Conservation (phyloP, 2,113 vertebrate species). For the Actenoides lindsayi region DNA sequence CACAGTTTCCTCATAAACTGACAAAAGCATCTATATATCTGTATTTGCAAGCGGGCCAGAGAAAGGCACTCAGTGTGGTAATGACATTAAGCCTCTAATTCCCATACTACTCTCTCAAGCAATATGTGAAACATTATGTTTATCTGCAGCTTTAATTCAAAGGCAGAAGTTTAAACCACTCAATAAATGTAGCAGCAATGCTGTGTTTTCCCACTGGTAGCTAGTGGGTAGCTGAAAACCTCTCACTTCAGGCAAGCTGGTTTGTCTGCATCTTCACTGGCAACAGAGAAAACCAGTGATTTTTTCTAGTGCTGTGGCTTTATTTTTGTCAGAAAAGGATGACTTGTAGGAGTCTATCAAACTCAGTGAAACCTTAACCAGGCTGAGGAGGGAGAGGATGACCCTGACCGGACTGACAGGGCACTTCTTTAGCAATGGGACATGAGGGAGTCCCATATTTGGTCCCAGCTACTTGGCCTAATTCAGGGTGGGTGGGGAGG, state of each 20-base stretch:
- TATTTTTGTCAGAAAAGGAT: background rate
- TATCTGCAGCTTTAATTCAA: slow-evolving; percentile 5
- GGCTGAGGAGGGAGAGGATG: background rate
- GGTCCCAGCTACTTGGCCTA: background rate
- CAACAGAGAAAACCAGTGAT: background rate
- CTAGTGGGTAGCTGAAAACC: background rate
- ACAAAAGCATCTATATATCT: slow-evolving; percentile 2
- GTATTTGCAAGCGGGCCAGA: background rate
- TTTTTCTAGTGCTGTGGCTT: background rate
- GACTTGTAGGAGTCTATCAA: background rate
- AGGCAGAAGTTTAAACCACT: background rate
- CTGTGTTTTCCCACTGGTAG: background rate
- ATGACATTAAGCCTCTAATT: slow-evolving; percentile 8
- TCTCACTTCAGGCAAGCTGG: background rate
- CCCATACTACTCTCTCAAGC: background rate
- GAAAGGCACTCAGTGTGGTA: background rate
- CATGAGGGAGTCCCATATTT: background rate
- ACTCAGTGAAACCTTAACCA: background rate
- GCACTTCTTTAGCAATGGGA: background rate
- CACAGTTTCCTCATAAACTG: background rate
- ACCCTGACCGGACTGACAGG: background rate
- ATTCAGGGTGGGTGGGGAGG: background rate
- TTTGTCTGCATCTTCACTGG: background rate
- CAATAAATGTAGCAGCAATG: background rate
- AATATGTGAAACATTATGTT: background rate